Evolutionary conservation across 2,888 invertebrate genomes (phyloP).

Genomic region (Drosophila aldrichi): DNA sequence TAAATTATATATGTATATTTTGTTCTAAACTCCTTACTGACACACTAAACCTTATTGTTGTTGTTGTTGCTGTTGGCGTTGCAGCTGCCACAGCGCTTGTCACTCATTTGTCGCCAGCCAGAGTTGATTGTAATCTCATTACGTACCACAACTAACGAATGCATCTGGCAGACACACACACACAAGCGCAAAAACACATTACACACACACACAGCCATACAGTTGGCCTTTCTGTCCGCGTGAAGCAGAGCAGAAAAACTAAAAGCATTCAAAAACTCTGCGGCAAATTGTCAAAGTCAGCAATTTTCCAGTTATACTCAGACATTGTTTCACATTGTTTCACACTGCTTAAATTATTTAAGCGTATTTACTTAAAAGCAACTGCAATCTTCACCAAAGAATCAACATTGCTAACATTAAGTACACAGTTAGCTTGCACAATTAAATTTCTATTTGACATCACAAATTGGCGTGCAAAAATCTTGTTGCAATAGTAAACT

Average conservation of each 20-base stretch:
- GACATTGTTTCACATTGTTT: constrained; percentile 53
- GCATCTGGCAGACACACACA: constrained; percentile 32
- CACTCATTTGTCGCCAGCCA: constrained; percentile 68
- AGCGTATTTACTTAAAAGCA: constrained; percentile 22
- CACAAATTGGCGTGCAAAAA: not conserved
- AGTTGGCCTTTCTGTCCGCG: constrained; percentile 24
- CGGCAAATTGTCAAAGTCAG: constrained; percentile 55
- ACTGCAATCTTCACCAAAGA: constrained; percentile 9
- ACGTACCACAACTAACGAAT: constrained; percentile 44
- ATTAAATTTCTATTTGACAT: constrained; percentile 34
- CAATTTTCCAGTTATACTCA: constrained; percentile 49
- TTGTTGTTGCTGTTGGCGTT: constrained; percentile 38
- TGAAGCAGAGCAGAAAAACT: constrained; percentile 73
- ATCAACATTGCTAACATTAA: constrained; percentile 8
- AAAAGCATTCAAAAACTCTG: constrained; percentile 63
- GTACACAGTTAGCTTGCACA: constrained; percentile 11
- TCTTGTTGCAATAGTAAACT: not conserved
- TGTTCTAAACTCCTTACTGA: constrained; percentile 71
- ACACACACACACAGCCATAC: not conserved
- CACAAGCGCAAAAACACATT: not conserved
- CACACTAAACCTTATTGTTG: constrained; percentile 59
- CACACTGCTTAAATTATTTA: constrained; percentile 54
- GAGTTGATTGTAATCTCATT: constrained; percentile 72
- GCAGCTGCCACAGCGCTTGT: constrained; percentile 54
- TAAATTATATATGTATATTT: constrained; percentile 20